Evolutionary conservation across 1,140 invertebrate genomes (phyloP), one percentile per base, ranked within the genome.

Genomic region (Cydia strobilella): DNA sequence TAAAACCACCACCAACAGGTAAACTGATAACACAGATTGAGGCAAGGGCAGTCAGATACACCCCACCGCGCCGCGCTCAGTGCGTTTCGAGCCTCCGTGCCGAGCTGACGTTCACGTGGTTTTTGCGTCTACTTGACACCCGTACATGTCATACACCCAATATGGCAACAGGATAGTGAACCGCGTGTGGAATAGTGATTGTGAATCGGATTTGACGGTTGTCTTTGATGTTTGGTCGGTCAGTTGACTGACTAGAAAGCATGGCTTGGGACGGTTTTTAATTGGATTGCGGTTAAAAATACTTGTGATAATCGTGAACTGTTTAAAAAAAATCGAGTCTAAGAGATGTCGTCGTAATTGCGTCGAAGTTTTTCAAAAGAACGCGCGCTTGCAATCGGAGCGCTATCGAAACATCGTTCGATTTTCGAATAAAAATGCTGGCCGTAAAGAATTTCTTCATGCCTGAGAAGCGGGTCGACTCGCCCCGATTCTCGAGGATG

Each of bases 361-460:
- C 1, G n/a, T n/a, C 27, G n/a, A 39, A 69, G 2, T 69, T 66
- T 66, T 59, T 59, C 0, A 15, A 48, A 48, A 48, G 35, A 39
- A 10, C 35, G 63, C 15, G n/a, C 63, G 65, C 15, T 69, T 35
- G 5, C 1, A 35, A 65, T 65, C 35, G n/a, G 35, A 69, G 27
- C 63, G 63, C 63, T 65, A 25, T 31, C 3, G 15, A 45, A 45
- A 45, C 15, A 45, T 45, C 27, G 63, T n/a, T 65, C n/a, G 63
- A 20, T 18, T 65, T 31, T 27, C 15, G 45, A 42, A 72, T 45
- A 35, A 90, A 77, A 80, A 93, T 95, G 94, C 93, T 95, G 81
- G 94, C 94, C 13, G 95, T 95, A 35, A 95, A 95, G 82, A 95
- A 95, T 84, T 95, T 95, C 87, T 95, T 95, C 82, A 92, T 95